Evolutionary conservation across 2,888 invertebrate genomes (phyloP), one percentile per base, ranked within the genome.

Genomic region (Papilio gigon): DNA sequence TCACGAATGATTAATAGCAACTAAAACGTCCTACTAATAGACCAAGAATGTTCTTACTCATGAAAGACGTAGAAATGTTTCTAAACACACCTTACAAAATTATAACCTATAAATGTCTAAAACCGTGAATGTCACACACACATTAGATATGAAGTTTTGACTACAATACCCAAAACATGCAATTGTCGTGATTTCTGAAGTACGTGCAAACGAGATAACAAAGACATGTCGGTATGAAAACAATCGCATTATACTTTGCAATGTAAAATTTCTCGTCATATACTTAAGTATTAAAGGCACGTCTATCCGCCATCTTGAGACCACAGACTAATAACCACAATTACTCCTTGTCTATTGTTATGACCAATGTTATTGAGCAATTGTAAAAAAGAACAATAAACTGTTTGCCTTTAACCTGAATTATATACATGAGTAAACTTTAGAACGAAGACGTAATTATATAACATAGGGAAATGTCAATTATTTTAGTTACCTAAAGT

Each of bases 241-340:
- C 44, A 42, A 61, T 42, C 27, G 22, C 17, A 25, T 42, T 61
- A 40, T 53, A 58, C 22, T 63, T 63, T 59, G 35, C 42, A 42
- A 44, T 68, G 58, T 25, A 68, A 63, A 68, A 67, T 30, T 20
- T 53, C 60, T 50, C 20, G 12, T 22, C 47, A 56, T 42, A 44
- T 65, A 53, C 44, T 42, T 33, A 8, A 14, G 68, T 12, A 68
- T 47, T 37, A 47, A 27, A 47, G 20, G 14, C 40, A 33, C 14
- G 53, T 37, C 12, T 56, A 58, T 63, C 56, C 63, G 58, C 63
- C 58, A 53, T 67, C 42, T 65, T 58, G 40, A 58, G 59, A 14
- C 12, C 59, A 47, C 47, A 37, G 66, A 66, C 37, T 47, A 22
- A 65, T 59, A 59, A 60, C 37, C 6, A 37, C 22, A 22, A 35